These are phyloP conservation scores for Silurus aristotelis DNA, from an alignment of 2,797 vertebrate genomes.

Conservation along the genomic window DNA sequence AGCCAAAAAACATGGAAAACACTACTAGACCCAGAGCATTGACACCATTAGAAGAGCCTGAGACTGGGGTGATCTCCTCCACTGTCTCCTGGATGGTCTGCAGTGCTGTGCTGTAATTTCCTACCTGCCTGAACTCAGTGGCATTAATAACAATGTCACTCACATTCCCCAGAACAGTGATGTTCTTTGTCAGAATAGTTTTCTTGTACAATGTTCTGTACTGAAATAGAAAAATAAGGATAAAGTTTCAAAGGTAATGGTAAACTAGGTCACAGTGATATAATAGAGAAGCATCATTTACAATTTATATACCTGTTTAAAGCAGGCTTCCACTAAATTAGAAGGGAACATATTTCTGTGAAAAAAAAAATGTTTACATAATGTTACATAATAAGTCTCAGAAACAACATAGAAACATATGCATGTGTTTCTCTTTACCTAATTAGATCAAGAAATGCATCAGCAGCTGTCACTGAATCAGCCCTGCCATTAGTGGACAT, in stretches of 20 bases:
- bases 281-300: not conserved
- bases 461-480: constrained; percentile 86
- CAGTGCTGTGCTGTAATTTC: constrained; percentile 80
- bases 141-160: constrained; percentile 76
- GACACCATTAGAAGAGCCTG: constrained; percentile 86
- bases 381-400: not conserved
- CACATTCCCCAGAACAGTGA: constrained; percentile 70
- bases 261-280: not conserved
- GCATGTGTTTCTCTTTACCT: constrained; percentile 69
- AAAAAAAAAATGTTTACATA: not conserved
- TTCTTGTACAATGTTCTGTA: constrained; percentile 94
- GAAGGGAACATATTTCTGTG: constrained; percentile 97
- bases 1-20: constrained; percentile 94
- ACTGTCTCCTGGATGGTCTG: constrained; percentile 82
- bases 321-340: constrained; percentile 96
- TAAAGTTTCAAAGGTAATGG: not conserved
- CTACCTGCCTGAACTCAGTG: constrained; percentile 67
- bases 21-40: constrained; percentile 94
- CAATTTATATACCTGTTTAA: constrained; percentile 86
- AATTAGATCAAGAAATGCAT: constrained; percentile 95
- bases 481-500: constrained; percentile 75
- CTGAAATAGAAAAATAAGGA: constrained; percentile 70
- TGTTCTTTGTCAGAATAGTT: constrained; percentile 76
- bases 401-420: not conserved
- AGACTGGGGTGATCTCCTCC: constrained; percentile 85